phyloP scores from a whole-genome alignment of 2,888 invertebrate species.

The Yponomeuta malinellus region DNA sequence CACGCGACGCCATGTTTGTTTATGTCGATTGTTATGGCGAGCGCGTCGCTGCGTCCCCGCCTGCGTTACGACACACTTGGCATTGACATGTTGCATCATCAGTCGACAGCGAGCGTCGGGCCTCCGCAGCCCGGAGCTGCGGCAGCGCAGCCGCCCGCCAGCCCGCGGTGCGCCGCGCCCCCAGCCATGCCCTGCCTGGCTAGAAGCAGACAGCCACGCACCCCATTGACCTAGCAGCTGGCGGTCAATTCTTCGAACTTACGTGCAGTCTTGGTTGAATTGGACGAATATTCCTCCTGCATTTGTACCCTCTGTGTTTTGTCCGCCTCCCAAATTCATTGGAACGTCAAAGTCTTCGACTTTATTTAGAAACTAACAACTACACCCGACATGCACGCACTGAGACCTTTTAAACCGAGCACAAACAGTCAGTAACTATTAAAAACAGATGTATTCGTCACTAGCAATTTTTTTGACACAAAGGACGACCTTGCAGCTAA shows the following conservation, averaged over 20 bases:
- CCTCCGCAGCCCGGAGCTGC: background rate
- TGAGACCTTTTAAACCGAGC: constrained; percentile 46
- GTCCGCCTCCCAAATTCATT: constrained; percentile 88
- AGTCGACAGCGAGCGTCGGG: constrained; percentile 21
- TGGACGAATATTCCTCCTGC: constrained; percentile 94
- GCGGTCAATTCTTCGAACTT: constrained; percentile 68
- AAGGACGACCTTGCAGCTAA: constrained; percentile 79
- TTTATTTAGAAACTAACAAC: constrained; percentile 48
- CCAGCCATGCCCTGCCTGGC: background rate
- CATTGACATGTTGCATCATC: constrained; percentile 70
- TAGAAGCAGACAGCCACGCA: background rate
- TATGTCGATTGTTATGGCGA: constrained; percentile 30
- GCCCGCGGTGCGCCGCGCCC: background rate
- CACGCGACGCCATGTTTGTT: constrained; percentile 43
- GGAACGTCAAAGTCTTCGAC: constrained; percentile 74
- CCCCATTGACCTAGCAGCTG: background rate
- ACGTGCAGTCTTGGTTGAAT: constrained; percentile 99
- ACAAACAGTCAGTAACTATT: constrained; percentile 62
- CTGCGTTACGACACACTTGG: constrained; percentile 53
- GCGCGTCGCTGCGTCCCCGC: constrained; percentile 21
- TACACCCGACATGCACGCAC: constrained; percentile 54
- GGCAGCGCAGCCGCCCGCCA: constrained; percentile 14
- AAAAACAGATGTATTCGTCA: constrained; percentile 57
- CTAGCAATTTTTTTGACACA: constrained; percentile 74
- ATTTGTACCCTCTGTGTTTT: constrained; percentile 83